A percentile compares a stretch with the other conserved stretches of the same genome.
phyloP scores from a whole-genome alignment of 2,888 invertebrate genomes.

The Therioaphis trifolii region DNA sequence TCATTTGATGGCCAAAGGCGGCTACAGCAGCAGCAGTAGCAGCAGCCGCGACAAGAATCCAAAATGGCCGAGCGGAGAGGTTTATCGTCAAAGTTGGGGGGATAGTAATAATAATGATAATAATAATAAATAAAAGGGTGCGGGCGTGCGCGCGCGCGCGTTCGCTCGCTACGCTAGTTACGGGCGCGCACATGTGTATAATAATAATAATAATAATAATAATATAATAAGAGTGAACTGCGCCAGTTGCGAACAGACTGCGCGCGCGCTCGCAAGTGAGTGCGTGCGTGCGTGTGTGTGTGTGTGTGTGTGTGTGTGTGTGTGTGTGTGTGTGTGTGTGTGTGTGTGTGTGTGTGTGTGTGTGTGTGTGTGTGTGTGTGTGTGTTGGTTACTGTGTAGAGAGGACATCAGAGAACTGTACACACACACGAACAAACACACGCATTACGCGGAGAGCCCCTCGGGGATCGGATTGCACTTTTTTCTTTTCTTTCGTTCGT shows the following conservation, averaged over 20 bases:
- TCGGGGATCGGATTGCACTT: slow-evolving; percentile 60
- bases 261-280: neutral
- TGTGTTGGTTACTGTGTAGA: neutral
- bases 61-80: slow-evolving; percentile 49
- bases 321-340: neutral
- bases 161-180: neutral
- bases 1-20: too few relatives aligned
- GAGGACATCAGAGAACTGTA: neutral
- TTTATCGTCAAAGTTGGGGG: neutral
- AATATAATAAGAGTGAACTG: slow-evolving; percentile 20
- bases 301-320: neutral
- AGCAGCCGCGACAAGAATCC: slow-evolving; percentile 15
- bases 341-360: neutral
- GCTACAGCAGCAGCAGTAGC: neutral
- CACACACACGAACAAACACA: neutral
- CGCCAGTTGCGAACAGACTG: slow-evolving; percentile 50
- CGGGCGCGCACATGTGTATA: slow-evolving; percentile 19
- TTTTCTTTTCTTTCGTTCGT: slow-evolving; percentile 34
- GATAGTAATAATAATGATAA: too few relatives aligned
- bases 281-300: neutral
- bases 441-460: slow-evolving; percentile 27
- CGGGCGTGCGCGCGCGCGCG: slow-evolving; percentile 3
- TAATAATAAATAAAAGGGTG: slow-evolving; percentile 37
- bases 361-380: neutral
- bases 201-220: neutral